These are phyloP conservation scores for Nomada flava DNA, from an alignment of 2,888 invertebrate species.

Conservation along the genomic window DNA sequence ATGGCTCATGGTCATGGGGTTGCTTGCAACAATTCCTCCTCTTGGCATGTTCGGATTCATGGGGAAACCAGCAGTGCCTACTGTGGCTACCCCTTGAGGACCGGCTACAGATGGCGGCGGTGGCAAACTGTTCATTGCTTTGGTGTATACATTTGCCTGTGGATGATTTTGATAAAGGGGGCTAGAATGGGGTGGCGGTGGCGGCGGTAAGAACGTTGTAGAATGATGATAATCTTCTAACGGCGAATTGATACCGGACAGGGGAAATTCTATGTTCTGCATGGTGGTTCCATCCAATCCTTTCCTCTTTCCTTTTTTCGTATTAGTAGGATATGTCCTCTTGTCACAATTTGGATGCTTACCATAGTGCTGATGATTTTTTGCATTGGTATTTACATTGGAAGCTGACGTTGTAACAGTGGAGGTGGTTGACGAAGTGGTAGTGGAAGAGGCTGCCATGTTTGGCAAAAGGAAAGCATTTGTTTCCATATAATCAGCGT, in stretches of 20 bases:
- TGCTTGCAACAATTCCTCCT: constrained; percentile 71
- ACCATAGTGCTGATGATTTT: constrained; percentile 75
- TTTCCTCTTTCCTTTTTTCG: constrained; percentile 81
- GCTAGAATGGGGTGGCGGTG: constrained; percentile 73
- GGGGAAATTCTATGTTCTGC: constrained; percentile 81
- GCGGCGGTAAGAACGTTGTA: constrained; percentile 72
- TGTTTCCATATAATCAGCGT: constrained; percentile 79
- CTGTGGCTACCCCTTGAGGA: constrained; percentile 67
- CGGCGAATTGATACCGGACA: constrained; percentile 79
- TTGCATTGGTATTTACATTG: constrained; percentile 65
- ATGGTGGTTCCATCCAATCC: constrained; percentile 70
- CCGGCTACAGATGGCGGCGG: constrained; percentile 62
- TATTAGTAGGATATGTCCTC: constrained; percentile 73
- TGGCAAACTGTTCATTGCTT: constrained; percentile 72
- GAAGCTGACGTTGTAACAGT: constrained; percentile 65
- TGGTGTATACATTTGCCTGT: constrained; percentile 77
- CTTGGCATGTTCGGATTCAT: constrained; percentile 74
- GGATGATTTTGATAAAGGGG: constrained; percentile 81
- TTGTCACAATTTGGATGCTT: constrained; percentile 82
- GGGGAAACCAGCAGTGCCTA: constrained; percentile 67
- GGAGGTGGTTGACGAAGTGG: constrained; percentile 58
- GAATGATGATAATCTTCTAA: constrained; percentile 82
- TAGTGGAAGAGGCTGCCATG: constrained; percentile 73
- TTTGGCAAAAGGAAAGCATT: constrained; percentile 81
- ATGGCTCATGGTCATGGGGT: constrained; percentile 79